Evolutionary conservation across 2,888 invertebrate genomes (phyloP).

Genomic region (Idaea biselata): DNA sequence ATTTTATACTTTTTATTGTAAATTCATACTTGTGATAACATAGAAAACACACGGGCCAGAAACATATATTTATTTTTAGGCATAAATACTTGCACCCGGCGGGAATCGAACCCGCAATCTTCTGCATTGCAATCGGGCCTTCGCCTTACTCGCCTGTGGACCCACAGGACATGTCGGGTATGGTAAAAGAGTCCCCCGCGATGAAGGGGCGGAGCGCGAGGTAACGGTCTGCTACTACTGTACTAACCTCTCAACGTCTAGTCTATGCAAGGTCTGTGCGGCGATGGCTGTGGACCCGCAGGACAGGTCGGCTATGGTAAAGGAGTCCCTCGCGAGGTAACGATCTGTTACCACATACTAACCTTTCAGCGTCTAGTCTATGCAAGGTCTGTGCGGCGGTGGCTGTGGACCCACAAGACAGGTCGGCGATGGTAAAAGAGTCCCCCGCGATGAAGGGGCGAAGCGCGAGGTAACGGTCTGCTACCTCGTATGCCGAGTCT

Average conservation of each 20-base stretch:
- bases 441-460: slow-evolving; percentile 35
- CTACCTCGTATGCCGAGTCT: slow-evolving; percentile 36
- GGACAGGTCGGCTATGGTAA: slow-evolving; percentile 48
- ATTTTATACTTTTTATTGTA: no score
- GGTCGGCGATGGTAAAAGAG: slow-evolving; percentile 47
- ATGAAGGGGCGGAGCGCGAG: slow-evolving; percentile 31
- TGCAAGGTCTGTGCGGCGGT: slow-evolving; percentile 32
- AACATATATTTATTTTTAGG: no score
- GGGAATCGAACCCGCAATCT: no score
- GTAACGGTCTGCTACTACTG: slow-evolving; percentile 39
- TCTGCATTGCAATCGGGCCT: no score
- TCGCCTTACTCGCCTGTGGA: no score
- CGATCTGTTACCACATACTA: slow-evolving; percentile 38
- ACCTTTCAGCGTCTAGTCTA: slow-evolving; percentile 29
- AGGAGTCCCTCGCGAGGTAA: slow-evolving; percentile 36
- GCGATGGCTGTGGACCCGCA: slow-evolving; percentile 37
- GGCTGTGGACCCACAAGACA: slow-evolving; percentile 40
- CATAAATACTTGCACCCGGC: no score
- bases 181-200: slow-evolving; percentile 40
- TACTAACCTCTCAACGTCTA: slow-evolving; percentile 39
- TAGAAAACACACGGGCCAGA: no score
- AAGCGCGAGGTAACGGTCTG: slow-evolving; percentile 38
- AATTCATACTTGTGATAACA: no score
- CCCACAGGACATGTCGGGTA: slow-evolving; percentile 46
- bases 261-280: slow-evolving; percentile 31